These are phyloP conservation scores for Phortica variegata DNA, from an alignment of 1,140 invertebrate genomes.

Conservation along the genomic window DNA sequence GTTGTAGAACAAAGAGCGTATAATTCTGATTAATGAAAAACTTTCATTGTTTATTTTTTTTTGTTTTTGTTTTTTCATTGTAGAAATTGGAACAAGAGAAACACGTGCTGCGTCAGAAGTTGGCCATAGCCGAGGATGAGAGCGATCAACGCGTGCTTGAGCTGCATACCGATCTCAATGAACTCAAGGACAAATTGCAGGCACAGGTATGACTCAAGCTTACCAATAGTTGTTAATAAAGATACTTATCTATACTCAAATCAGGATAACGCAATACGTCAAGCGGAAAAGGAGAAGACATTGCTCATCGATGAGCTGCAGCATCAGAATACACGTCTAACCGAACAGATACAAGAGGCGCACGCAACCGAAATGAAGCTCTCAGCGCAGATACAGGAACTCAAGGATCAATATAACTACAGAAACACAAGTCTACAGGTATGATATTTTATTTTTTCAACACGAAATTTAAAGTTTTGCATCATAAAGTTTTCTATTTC, in stretches of 20 bases:
- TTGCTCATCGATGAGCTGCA: constrained; percentile 81
- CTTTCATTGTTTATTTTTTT: constrained; percentile 40
- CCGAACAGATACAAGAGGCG: constrained; percentile 82
- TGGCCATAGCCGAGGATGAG: constrained; percentile 83
- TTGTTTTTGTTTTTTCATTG: constrained; percentile 40
- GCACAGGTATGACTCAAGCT: constrained; percentile 38
- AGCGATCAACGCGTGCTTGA: constrained; percentile 86
- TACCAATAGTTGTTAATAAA: no score
- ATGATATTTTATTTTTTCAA: no score
- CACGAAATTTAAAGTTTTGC: no score
- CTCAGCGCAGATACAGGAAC: constrained; percentile 73
- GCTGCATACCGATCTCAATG: constrained; percentile 81
- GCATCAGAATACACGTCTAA: constrained; percentile 86
- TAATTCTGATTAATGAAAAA: no score
- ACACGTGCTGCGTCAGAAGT: constrained; percentile 77
- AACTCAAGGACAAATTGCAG: constrained; percentile 68
- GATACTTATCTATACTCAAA: no score
- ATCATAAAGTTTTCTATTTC: no score
- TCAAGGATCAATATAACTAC: constrained; percentile 81
- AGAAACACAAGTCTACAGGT: constrained; percentile 74
- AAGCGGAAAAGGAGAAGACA: constrained; percentile 79
- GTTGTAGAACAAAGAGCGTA: no score
- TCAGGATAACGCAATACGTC: constrained; percentile 59
- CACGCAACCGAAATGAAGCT: constrained; percentile 79
- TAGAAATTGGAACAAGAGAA: constrained; percentile 93